Evolutionary conservation across 1,140 invertebrate species (phyloP), one percentile per base, ranked within the genome.

Genomic region (Luehdorfia chinensis): DNA sequence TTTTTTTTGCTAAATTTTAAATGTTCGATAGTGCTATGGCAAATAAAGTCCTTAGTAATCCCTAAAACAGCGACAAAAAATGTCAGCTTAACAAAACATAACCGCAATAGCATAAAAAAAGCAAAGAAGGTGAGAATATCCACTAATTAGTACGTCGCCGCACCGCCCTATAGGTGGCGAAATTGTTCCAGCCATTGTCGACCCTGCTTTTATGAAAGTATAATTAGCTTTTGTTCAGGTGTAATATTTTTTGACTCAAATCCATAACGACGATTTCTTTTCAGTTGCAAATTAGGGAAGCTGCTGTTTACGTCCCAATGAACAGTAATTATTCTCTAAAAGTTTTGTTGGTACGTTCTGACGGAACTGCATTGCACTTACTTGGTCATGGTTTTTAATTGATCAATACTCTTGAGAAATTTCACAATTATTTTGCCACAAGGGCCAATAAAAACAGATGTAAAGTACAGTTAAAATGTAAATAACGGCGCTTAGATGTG

Each of bases 111-210:
- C 47, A 55, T 59, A 69, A 70, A 75, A 74, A 75, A 68, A 62
- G 50, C 41, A 53, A 70, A 84, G 79, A 70, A 84, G 81, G 81
- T 86, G 81, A 84, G 81, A 86, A 86, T 84, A 78, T 78, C 66
- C 55, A 51, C 58, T 84, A 84, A 86, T 86, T 84, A 81, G 59
- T 71, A 75, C 70, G 44, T 74, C 41, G 50, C 47, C 47, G 28
- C 36, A 50, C 37, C 68, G 68, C 75, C 66, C 77, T 47, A 54
- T 51, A 49, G 66, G 73, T 56, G 60, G 61, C 66, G 41, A 60
- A 55, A 64, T 63, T 59, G 66, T 55, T 58, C 43, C 51, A 50
- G 39, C 61, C 52, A 75, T 83, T 78, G 75, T 74, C 52, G 48
- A 19, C 25, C 44, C 45, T 23, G 55, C 47, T 56, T 66, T 65